Base-by-base conservation (phyloP, 1,140 invertebrate genomes). In the Magallana angulata region DNA sequence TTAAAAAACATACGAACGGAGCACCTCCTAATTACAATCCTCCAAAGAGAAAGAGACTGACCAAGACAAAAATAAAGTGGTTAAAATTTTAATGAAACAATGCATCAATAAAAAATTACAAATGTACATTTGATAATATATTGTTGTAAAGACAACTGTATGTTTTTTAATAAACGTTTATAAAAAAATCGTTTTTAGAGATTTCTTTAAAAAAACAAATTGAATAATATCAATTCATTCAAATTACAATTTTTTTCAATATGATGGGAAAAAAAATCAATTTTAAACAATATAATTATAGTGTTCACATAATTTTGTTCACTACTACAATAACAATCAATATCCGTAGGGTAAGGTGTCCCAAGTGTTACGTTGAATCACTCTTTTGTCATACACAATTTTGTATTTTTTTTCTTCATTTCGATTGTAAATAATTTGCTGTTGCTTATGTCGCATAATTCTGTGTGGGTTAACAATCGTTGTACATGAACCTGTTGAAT, bases 261-360 rank as follows among this genome's bases (percentile, higher is more conserved):
- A 24, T 24, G 14, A 24, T 30, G 18, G 36, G 18, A 30, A 16
- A 30, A 30, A 30, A 14, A 30, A 8, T 81, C 18, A 30, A 30
- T 81, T 81, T 81, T 48, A 48, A 48, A 48, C 36, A 48, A 48
- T 48, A 48, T 48, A 48, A 48, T 48, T 48, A 3, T 48, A 48
- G 1, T 48, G 36, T 48, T 48, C 36, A 48, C 36, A 48, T 48
- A 4, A 48, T 48, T 48, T 48, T 48, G 36, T 48, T 48, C 36
- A 48, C 36, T 48, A 48, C 36, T 48, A 48, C 36, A 48, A 48
- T 48, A 2, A 48, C 36, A 80, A 76, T 85, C 64, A 85, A 85
- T 85, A 87, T 82, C 88, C 88, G 30, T 87, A 89, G 4, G 88
- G 88, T 68, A 87, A 68, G n/a, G 88, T 87, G 59, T 89, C 86